Evolutionary conservation across 1,140 invertebrate genomes (phyloP), one percentile per base, ranked within the genome.

Genomic region (Steinernema khuongi): DNA sequence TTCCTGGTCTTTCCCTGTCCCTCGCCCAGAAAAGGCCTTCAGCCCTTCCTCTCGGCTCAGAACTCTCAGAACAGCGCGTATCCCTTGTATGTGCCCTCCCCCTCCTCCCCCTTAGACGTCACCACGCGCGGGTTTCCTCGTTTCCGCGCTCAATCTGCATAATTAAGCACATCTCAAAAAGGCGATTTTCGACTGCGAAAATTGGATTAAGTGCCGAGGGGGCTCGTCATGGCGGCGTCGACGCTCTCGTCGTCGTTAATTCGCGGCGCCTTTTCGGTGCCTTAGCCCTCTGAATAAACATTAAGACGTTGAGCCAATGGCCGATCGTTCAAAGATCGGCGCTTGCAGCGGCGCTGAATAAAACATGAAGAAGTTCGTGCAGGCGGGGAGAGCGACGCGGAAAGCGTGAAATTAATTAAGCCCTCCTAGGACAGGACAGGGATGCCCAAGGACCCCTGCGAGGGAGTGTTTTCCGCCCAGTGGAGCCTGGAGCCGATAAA

Each of bases 81-180:
- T n/a, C n/a, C n/a, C n/a, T 26, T n/a, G 36, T 22, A 60, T 14
- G 7, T 26, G 11, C 7, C 2, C 50, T 7, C 22, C 50, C 26
- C 50, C 50, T 60, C 22, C 19, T 22, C 26, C 50, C 11, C 11
- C 50, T 60, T 22, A 7, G 22, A 7, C 26, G 14, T 22, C 4
- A 11, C 26, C 50, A n/a, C 50, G 50, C 11, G 22, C 11, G 4
- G 14, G 26, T 17, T 17, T 60, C 50, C 19, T 60, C 11, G 11
- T 4, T 60, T 26, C 22, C 50, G 50, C 22, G 50, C 50, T 14
- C 50, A 60, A 60, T 60, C 50, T 60, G 50, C 50, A 60, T 60
- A 60, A 60, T 60, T 60, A 60, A 60, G 50, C 50, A 26, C 50
- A 60, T 60, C 50, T 60, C 50, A 60, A 60, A 60, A 60, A 60